A percentile compares a stretch with the other conserved stretches of the same genome.
Conservation (phyloP, 1,140 invertebrate genomes). For the Oryctes rhinoceros region DNA sequence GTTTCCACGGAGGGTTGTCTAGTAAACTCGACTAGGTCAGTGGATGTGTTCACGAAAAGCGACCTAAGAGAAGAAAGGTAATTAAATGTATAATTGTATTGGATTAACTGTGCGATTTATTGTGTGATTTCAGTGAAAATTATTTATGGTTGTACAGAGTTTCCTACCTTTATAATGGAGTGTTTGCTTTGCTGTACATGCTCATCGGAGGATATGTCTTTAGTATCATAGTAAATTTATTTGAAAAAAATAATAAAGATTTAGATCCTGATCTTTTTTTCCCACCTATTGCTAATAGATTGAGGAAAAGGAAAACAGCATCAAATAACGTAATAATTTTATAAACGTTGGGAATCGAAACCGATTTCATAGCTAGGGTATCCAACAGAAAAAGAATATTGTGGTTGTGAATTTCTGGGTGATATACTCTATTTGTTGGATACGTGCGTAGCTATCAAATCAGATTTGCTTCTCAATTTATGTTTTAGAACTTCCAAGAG, state of each 20-base stretch:
- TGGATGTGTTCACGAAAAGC: not conserved
- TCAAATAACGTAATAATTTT: not conserved
- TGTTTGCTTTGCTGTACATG: slow-evolving; percentile 73
- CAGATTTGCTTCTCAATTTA: too few species aligned
- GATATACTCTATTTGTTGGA: too few species aligned
- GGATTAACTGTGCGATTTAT: not conserved
- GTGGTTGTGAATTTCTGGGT: too few species aligned
- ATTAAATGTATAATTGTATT: not conserved
- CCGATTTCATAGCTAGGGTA: too few species aligned
- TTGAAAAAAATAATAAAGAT: slow-evolving; percentile 1
- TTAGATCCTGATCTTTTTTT: slow-evolving; percentile 13
- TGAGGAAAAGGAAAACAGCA: not conserved
- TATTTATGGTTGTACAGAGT: slow-evolving; percentile 78
- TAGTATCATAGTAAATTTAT: slow-evolving; percentile 59
- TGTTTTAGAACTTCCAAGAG: too few species aligned
- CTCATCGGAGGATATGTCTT: slow-evolving; percentile 71
- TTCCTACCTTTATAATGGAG: slow-evolving; percentile 88
- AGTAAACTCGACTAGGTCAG: slow-evolving; percentile 23
- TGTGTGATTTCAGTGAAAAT: slow-evolving; percentile 55
- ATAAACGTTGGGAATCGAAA: too few species aligned
- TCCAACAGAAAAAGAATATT: too few species aligned
- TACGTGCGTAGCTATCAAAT: too few species aligned
- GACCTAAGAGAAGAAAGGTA: not conserved
- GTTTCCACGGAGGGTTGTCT: slow-evolving; percentile 68
- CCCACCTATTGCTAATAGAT: not conserved